Conservation (phyloP, 2,888 invertebrate genomes). For the Nomada hirtipes region DNA sequence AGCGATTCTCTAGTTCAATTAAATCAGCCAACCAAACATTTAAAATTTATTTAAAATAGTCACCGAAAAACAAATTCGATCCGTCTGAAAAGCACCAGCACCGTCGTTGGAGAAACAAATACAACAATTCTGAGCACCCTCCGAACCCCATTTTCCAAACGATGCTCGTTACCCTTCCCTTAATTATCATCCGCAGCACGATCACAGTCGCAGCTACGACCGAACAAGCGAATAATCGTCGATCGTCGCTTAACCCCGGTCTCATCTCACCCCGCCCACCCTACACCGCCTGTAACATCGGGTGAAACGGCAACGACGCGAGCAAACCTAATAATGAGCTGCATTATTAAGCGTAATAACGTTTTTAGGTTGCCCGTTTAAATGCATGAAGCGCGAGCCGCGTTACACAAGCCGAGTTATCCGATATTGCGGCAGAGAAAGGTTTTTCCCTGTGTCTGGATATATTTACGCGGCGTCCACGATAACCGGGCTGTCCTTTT, state of each 20-base stretch:
- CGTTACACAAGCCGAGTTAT: slow-evolving; percentile 44
- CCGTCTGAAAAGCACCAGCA: too few species aligned
- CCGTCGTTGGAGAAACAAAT: too few species aligned
- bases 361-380: slow-evolving; percentile 77
- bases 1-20: too few species aligned
- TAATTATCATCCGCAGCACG: background rate
- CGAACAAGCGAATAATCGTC: slow-evolving; percentile 14
- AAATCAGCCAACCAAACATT: too few species aligned
- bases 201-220: background rate
- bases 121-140: too few species aligned
- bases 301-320: slow-evolving; percentile 5
- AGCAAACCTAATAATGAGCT: slow-evolving; percentile 45
- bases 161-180: background rate
- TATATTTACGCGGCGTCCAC: slow-evolving; percentile 75
- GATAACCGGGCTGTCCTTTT: slow-evolving; percentile 77
- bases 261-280: background rate
- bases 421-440: slow-evolving; percentile 54
- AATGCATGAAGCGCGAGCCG: slow-evolving; percentile 76
- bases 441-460: slow-evolving; percentile 62
- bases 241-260: slow-evolving; percentile 7
- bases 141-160: background rate
- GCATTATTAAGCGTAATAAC: slow-evolving; percentile 69
- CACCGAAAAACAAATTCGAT: too few species aligned
- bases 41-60: too few species aligned
- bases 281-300: too few species aligned